These are phyloP conservation scores for Zele albiditarsus DNA, from an alignment of 2,888 invertebrate species.

Conservation along the genomic window DNA sequence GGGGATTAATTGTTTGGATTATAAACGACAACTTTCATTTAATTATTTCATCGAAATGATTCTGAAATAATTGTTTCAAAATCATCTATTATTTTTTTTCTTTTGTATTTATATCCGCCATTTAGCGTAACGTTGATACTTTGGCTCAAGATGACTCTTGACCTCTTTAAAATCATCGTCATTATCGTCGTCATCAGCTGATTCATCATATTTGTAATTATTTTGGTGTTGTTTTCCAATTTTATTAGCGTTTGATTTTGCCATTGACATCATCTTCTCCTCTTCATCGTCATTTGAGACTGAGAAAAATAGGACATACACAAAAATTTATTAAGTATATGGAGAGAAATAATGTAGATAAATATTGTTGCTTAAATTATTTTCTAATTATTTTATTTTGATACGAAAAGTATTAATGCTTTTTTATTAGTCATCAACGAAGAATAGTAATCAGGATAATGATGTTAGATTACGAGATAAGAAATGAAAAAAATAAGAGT, in stretches of 20 bases:
- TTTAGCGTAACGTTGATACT: constrained; percentile 63
- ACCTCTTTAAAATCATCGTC: constrained; percentile 56
- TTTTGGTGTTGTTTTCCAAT: constrained; percentile 28
- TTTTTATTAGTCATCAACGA: no score
- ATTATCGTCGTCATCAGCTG: constrained; percentile 52
- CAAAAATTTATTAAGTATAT: no score
- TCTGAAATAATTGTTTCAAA: constrained; percentile 29
- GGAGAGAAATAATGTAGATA: background rate
- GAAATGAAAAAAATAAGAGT: constrained; percentile 22
- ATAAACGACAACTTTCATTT: background rate
- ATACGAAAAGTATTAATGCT: no score
- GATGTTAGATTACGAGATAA: background rate
- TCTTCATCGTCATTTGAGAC: constrained; percentile 51
- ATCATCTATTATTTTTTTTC: constrained; percentile 10
- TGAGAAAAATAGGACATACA: constrained; percentile 50
- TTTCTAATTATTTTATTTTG: no score
- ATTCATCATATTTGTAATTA: constrained; percentile 20
- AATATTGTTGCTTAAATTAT: no score
- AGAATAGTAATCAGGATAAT: no score
- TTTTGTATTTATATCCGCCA: constrained; percentile 57
- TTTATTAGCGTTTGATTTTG: constrained; percentile 16
- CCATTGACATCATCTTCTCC: constrained; percentile 33
- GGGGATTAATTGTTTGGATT: no score
- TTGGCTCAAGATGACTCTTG: constrained; percentile 59
- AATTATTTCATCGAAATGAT: background rate